Evolutionary conservation across 2,888 invertebrate genomes (phyloP).

Genomic region (Cantharis lateralis): DNA sequence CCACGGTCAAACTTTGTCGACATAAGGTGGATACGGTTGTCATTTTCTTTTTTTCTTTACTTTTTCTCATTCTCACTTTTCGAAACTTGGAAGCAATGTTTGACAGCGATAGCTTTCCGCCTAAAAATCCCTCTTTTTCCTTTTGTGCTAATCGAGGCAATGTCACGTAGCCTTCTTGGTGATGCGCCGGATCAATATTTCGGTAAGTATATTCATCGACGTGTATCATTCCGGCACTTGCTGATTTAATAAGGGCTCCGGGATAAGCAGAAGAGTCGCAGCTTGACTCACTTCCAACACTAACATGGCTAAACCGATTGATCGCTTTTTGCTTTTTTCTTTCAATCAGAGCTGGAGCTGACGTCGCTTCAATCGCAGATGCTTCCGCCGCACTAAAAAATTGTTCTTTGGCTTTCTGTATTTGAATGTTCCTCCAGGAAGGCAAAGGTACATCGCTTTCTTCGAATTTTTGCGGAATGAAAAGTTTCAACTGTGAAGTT

Average conservation of each 20-base stretch:
- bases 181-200: slow-evolving; percentile 57
- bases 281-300: slow-evolving; percentile 66
- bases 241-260: slow-evolving; percentile 67
- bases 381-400: slow-evolving; percentile 58
- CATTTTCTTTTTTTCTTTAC: slow-evolving; percentile 49
- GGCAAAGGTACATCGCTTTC: slow-evolving; percentile 32
- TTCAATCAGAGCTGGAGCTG: slow-evolving; percentile 18
- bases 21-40: slow-evolving; percentile 73
- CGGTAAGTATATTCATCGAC: slow-evolving; percentile 65
- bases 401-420: slow-evolving; percentile 73
- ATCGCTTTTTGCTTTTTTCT: slow-evolving; percentile 30
- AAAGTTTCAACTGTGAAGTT: slow-evolving; percentile 46
- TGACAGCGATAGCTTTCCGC: slow-evolving; percentile 58
- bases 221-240: slow-evolving; percentile 79
- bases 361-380: slow-evolving; percentile 32
- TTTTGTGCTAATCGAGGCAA: slow-evolving; percentile 55
- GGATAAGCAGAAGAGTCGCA: slow-evolving; percentile 51
- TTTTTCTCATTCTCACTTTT: slow-evolving; percentile 59
- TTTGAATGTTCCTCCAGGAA: slow-evolving; percentile 61
- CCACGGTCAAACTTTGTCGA: slow-evolving; percentile 75
- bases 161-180: slow-evolving; percentile 59
- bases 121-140: slow-evolving; percentile 48
- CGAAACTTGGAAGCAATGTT: slow-evolving; percentile 65
- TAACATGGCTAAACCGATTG: slow-evolving; percentile 61
- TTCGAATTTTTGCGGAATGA: slow-evolving; percentile 26